phyloP scores from a whole-genome alignment of 2,888 invertebrate genomes.

The Meganola albula region DNA sequence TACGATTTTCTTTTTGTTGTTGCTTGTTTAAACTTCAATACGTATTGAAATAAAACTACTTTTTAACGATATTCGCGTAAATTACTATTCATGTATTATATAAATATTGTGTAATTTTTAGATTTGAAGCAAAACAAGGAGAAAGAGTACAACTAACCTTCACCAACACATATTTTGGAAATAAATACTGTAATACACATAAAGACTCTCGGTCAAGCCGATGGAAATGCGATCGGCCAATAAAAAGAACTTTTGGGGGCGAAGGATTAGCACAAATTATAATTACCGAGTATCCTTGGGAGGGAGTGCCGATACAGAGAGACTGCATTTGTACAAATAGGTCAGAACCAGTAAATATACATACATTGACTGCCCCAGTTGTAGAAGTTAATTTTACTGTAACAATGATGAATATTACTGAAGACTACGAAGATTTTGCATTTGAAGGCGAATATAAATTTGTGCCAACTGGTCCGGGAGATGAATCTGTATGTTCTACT shows the following conservation, averaged over 20 bases:
- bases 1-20: constrained; percentile 23
- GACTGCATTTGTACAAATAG: constrained; percentile 86
- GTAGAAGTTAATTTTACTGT: constrained; percentile 86
- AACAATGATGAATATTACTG: constrained; percentile 87
- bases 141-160: constrained; percentile 84
- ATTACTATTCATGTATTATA: not conserved
- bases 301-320: constrained; percentile 80
- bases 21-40: constrained; percentile 4
- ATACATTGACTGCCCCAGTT: constrained; percentile 82
- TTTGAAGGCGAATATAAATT: constrained; percentile 87
- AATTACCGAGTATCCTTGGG: constrained; percentile 84
- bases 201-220: constrained; percentile 82
- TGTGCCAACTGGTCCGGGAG: constrained; percentile 74
- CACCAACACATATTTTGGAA: constrained; percentile 82
- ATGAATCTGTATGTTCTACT: constrained; percentile 79
- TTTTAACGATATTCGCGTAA: not conserved
- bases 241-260: constrained; percentile 61
- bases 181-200: constrained; percentile 81
- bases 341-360: constrained; percentile 80
- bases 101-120: constrained; percentile 30
- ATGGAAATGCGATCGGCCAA: constrained; percentile 81
- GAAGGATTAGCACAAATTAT: constrained; percentile 80
- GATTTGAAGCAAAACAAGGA: constrained; percentile 83
- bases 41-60: too few relatives aligned
- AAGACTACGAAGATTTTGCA: constrained; percentile 87